Percentiles rank a stretch among this genome's conserved stretches.
Conservation (phyloP, 2,113 vertebrate species). For the Pygoscelis adeliae region DNA sequence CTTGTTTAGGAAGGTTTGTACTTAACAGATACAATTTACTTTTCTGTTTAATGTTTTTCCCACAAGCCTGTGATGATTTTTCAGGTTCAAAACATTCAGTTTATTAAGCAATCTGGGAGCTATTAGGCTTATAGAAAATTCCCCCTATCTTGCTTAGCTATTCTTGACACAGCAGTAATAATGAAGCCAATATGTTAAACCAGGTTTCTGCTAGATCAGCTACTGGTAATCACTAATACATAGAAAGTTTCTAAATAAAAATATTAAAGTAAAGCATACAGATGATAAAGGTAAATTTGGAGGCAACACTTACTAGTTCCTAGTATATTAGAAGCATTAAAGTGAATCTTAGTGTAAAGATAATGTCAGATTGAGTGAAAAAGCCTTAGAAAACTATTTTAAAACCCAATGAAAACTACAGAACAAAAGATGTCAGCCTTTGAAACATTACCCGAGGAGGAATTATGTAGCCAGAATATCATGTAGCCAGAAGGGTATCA, state of each 20-base stretch:
- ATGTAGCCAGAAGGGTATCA: background rate
- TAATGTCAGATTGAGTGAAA: background rate
- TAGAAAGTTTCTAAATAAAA: background rate
- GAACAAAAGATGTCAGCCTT: background rate
- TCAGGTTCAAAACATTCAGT: background rate
- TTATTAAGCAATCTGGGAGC: background rate
- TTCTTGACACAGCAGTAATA: background rate
- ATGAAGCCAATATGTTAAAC: background rate
- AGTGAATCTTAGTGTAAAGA: background rate
- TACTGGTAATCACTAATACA: background rate
- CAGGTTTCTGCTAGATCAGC: background rate
- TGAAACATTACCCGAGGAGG: background rate
- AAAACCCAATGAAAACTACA: background rate
- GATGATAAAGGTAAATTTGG: background rate
- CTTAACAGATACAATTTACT: background rate
- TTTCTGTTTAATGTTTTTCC: background rate
- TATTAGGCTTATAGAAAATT: background rate
- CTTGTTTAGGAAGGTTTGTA: background rate
- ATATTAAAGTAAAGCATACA: background rate
- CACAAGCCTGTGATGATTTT: background rate
- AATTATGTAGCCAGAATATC: background rate
- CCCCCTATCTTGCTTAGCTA: background rate
- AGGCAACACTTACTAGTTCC: background rate
- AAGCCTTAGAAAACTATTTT: background rate
- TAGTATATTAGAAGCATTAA: background rate